Conservation (phyloP, 2,797 vertebrate species). For the Rhabdomys pumilio region DNA sequence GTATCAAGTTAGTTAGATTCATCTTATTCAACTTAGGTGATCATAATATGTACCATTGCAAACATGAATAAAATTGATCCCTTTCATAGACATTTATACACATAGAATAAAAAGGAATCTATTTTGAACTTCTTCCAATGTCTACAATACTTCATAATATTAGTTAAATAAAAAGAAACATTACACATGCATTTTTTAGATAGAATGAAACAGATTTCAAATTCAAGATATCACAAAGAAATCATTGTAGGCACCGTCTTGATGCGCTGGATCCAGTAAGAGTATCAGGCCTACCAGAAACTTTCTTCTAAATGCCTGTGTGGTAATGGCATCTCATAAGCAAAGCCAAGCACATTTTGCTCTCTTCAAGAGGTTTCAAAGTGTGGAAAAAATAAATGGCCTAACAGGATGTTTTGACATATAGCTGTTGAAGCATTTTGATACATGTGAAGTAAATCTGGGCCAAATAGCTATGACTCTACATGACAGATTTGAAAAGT, state of each 20-base stretch:
- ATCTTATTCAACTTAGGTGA: neutral
- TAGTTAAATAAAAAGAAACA: neutral
- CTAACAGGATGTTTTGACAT: constrained; percentile 30
- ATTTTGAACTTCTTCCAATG: neutral
- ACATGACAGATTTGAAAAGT: constrained; percentile 8
- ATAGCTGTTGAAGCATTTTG: constrained; percentile 7
- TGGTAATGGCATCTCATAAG: neutral
- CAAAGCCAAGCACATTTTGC: neutral
- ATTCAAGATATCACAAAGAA: neutral
- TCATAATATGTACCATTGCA: neutral
- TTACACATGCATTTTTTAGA: neutral
- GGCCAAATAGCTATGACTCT: neutral
- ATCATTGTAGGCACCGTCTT: neutral
- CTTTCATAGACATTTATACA: neutral
- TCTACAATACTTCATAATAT: neutral
- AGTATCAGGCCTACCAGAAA: neutral
- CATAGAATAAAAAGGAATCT: constrained; percentile 10
- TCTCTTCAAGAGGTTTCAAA: neutral
- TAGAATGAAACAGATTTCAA: neutral
- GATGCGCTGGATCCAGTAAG: rapidly evolving
- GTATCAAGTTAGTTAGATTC: neutral
- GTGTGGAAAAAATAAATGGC: neutral
- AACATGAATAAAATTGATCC: neutral
- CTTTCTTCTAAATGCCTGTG: neutral
- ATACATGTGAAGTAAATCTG: neutral